These are phyloP conservation scores for Rhinogobio ventralis DNA, from an alignment of 2,797 vertebrate species.

Conservation along the genomic window DNA sequence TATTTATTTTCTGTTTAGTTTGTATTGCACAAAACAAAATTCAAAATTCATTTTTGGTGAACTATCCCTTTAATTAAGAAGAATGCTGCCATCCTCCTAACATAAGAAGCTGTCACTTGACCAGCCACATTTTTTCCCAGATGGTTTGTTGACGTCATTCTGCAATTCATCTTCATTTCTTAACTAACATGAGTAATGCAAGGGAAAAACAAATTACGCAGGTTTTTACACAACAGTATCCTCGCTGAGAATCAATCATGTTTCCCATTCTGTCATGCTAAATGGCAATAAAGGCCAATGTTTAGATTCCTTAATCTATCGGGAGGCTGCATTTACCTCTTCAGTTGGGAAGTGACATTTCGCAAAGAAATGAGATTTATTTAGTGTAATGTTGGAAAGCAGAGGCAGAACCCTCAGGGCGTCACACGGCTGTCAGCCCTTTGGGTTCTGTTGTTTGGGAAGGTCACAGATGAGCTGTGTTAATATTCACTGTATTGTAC, in stretches of 20 bases:
- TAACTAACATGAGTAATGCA: slow-evolving; percentile 37
- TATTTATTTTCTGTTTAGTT: neutral
- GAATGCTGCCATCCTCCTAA: slow-evolving; percentile 2
- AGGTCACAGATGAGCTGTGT: slow-evolving; percentile 50
- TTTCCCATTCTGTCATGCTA: slow-evolving; percentile 50
- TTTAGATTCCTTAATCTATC: slow-evolving; percentile 57
- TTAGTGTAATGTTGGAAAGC: slow-evolving; percentile 47
- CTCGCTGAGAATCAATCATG: slow-evolving; percentile 56
- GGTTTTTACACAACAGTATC: slow-evolving; percentile 16
- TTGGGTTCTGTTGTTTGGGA: slow-evolving; percentile 52
- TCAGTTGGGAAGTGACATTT: slow-evolving; percentile 55
- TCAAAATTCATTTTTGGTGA: neutral
- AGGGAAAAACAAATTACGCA: slow-evolving; percentile 26
- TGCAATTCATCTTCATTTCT: slow-evolving; percentile 41
- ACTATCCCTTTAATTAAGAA: slow-evolving; percentile 26
- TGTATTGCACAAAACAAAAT: neutral
- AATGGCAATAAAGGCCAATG: slow-evolving; percentile 50
- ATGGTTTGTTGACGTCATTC: slow-evolving; percentile 30
- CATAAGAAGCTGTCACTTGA: slow-evolving; percentile 20
- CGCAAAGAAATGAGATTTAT: slow-evolving; percentile 66
- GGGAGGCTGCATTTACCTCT: slow-evolving; percentile 75
- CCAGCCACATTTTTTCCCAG: slow-evolving; percentile 27
- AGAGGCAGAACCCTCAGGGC: slow-evolving; percentile 52
- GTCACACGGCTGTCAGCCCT: slow-evolving; percentile 31
- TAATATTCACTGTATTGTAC: slow-evolving; percentile 56